Evolutionary conservation across 2,797 vertebrate species (phyloP), one percentile per base, ranked within the genome.

Genomic region (Pempheris klunzingeri): DNA sequence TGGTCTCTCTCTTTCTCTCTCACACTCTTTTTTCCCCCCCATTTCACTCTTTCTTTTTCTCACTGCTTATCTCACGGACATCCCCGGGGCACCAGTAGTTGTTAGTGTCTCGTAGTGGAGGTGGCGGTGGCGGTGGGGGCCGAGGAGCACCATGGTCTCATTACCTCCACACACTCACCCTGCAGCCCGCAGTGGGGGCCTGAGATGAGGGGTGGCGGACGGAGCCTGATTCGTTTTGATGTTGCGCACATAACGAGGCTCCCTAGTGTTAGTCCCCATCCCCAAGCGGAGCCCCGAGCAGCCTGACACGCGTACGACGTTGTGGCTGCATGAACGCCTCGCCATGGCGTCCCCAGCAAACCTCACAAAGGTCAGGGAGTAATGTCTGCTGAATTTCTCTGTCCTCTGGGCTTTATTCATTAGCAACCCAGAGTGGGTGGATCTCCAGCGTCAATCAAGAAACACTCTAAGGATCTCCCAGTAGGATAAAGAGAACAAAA

Each of bases 171-270:
- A 77, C 77, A 59, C 83, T 87, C 87, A 77, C 84, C 82, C 86
- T 30, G 68, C 86, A 88, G 87, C 81, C 77, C 64, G 6, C 77
- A 67, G 79, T 77, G 73, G 81, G 74, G 75, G 85, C 79, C 78
- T n/a, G 70, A 70, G 85, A 89, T 47, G 86, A 82, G 80, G 87
- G 84, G 85, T 79, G 89, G 88, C 38, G 84, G 78, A 59, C 55
- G 71, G 91, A 93, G 88, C 59, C 78, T 94, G 93, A 94, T 94
- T 92, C 77, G 88, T 94, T 92, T 88, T 92, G 93, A 94, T 93
- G 91, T 88, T 87, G 80, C 85, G 81, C 85, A 88, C 84, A 93
- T 93, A 92, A 93, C 90, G 82, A 93, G 89, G 90, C 86, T 88
- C 84, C 87, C 85, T 78, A 82, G 87, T 91, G 89, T 90, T 86